Percentiles rank a stretch among this genome's conserved stretches.
Evolutionary conservation across 2,113 vertebrate species (phyloP).

Genomic region (Sylvicapra grimmia): DNA sequence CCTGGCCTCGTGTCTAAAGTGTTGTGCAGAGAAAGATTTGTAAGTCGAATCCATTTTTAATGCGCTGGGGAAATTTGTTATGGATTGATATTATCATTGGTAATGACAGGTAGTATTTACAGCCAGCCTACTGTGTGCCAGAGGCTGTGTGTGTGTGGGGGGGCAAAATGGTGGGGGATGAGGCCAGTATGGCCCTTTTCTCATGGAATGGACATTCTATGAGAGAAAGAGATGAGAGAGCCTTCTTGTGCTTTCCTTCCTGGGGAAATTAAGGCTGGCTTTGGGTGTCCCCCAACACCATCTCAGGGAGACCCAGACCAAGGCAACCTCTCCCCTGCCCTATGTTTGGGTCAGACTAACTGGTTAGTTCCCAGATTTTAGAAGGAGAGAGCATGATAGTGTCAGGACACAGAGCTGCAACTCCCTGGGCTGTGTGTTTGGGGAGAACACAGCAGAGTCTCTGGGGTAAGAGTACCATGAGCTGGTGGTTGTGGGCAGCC

Average conservation of each 20-base stretch:
- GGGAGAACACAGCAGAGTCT: neutral
- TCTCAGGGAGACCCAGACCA: neutral
- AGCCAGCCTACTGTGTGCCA: neutral
- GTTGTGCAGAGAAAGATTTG: neutral
- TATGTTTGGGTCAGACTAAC: neutral
- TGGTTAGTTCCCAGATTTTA: neutral
- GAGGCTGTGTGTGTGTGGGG: neutral
- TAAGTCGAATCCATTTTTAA: neutral
- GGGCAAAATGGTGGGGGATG: rapidly evolving
- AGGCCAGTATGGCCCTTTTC: neutral
- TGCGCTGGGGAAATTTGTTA: neutral
- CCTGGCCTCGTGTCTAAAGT: neutral
- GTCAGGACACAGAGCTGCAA: neutral
- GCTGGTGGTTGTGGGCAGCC: neutral
- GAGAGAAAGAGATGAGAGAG: neutral
- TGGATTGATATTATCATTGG: neutral
- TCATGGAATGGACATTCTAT: neutral
- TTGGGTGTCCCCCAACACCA: neutral
- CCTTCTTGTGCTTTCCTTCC: neutral
- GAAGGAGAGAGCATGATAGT: neutral
- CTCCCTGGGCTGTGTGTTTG: neutral
- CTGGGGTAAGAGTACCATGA: no score
- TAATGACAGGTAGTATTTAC: neutral
- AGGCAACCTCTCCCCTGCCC: neutral
- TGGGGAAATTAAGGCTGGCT: neutral